A percentile compares a stretch with the other conserved stretches of the same genome.
Evolutionary conservation across 2,113 vertebrate species (phyloP).

Genomic region (Hylia prasina): DNA sequence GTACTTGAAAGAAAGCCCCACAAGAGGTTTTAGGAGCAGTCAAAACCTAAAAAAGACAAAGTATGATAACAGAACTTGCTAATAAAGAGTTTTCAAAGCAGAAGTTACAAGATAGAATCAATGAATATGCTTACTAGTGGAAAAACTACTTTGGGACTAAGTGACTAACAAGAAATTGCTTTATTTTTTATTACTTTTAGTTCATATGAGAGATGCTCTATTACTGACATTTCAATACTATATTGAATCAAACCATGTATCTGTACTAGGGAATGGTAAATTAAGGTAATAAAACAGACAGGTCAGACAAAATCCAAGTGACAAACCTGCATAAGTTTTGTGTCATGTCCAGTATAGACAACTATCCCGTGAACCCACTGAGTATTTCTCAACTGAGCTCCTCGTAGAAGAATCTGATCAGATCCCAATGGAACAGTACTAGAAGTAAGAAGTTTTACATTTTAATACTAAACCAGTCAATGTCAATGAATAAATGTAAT

Average conservation of each 20-base stretch:
- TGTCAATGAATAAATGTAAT: not conserved
- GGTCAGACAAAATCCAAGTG: not conserved
- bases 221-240: not conserved
- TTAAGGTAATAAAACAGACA: not conserved
- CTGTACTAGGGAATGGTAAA: not conserved
- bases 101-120: not conserved
- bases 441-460: conserved; percentile 8
- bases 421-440: conserved; percentile 91
- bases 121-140: not conserved
- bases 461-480: not conserved
- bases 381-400: conserved; percentile 95
- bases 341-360: conserved; percentile 97
- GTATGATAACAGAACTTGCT: not conserved
- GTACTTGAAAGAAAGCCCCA: not conserved
- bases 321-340: conserved; percentile 98
- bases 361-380: conserved; percentile 97
- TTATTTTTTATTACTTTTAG: not conserved
- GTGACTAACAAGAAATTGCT: not conserved
- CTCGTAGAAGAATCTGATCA: conserved; percentile 95
- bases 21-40: not conserved
- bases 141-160: not conserved
- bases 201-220: not conserved
- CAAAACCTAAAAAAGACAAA: conserved; percentile 2
- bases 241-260: not conserved
- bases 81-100: not conserved